Evolutionary conservation across 2,797 vertebrate species (phyloP).

Genomic region (Lagodon rhomboides): DNA sequence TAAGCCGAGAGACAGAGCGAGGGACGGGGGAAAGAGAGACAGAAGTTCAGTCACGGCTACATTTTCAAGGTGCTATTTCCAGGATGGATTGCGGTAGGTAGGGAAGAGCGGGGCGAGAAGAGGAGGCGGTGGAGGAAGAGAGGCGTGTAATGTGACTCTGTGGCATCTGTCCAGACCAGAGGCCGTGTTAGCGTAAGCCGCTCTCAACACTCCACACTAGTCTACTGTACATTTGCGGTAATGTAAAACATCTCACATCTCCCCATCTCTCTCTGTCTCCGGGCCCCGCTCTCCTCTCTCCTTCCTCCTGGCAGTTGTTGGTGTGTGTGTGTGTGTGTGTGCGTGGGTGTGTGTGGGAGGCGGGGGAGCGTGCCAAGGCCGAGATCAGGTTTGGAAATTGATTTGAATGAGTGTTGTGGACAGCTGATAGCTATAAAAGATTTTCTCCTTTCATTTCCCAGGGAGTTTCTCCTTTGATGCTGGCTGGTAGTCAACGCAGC

Average conservation of each 20-base stretch:
- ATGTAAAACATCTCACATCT: slow-evolving; percentile 84
- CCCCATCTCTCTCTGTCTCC: slow-evolving; percentile 54
- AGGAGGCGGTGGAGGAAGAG: slow-evolving; percentile 44
- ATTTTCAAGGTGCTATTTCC: slow-evolving; percentile 78
- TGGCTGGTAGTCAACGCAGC: slow-evolving; percentile 72
- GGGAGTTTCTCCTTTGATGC: slow-evolving; percentile 83
- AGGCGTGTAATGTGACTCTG: slow-evolving; percentile 78
- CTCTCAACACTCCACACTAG: slow-evolving; percentile 75
- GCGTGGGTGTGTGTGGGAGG: slow-evolving; percentile 58
- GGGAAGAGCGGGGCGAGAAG: slow-evolving; percentile 34
- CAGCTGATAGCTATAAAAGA: slow-evolving; percentile 86
- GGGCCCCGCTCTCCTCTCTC: slow-evolving; percentile 46
- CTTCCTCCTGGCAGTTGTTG: slow-evolving; percentile 69
- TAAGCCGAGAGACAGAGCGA: slow-evolving; percentile 36
- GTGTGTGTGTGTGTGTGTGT: slow-evolving; percentile 47
- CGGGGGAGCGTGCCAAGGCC: slow-evolving; percentile 74
- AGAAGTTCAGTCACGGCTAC: slow-evolving; percentile 59
- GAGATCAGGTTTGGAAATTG: slow-evolving; percentile 87
- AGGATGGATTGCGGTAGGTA: slow-evolving; percentile 54
- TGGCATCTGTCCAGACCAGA: slow-evolving; percentile 79
- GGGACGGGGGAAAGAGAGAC: slow-evolving; percentile 33
- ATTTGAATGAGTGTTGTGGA: slow-evolving; percentile 86
- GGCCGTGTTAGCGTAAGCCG: slow-evolving; percentile 78
- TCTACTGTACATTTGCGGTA: slow-evolving; percentile 85
- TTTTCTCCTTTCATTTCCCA: slow-evolving; percentile 81